Conservation (phyloP, 2,888 invertebrate species). For the Andrena marginata region DNA sequence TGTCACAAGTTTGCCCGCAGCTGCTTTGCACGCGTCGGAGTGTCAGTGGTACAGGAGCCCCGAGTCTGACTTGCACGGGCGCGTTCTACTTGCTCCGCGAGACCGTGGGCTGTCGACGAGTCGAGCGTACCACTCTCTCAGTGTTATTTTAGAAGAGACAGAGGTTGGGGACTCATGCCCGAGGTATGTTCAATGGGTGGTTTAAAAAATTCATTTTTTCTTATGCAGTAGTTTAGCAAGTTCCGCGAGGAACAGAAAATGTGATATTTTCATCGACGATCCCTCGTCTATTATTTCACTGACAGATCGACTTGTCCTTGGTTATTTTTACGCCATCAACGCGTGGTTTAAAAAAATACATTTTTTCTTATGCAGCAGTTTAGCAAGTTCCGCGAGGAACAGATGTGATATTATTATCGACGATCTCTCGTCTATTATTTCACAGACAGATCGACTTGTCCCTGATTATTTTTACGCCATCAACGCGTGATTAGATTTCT, state of each 20-base stretch:
- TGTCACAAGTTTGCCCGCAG: constrained; percentile 6
- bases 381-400: not conserved
- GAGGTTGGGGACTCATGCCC: too few species aligned
- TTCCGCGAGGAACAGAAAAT: not conserved
- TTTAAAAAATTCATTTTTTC: too few species aligned
- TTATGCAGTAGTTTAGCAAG: too few species aligned
- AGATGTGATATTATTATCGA: not conserved
- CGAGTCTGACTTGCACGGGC: not conserved
- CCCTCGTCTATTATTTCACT: not conserved
- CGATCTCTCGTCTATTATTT: not conserved
- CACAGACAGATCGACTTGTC: too few species aligned
- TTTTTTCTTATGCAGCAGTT: too few species aligned
- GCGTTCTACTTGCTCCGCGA: constrained; percentile 15
- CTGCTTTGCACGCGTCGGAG: not conserved
- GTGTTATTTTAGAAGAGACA: not conserved
- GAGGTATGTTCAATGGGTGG: too few species aligned
- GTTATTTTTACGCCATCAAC: constrained; percentile 8
- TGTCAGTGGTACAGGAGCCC: not conserved
- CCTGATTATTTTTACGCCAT: constrained; percentile 10
- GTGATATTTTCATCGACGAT: not conserved
- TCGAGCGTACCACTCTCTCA: not conserved
- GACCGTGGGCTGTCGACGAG: constrained; percentile 19
- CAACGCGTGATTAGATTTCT: constrained; percentile 23
- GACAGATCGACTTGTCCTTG: too few species aligned
- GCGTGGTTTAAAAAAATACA: not conserved